Base-by-base conservation (phyloP, 2,797 vertebrate species). In the Vespertilio murinus region DNA sequence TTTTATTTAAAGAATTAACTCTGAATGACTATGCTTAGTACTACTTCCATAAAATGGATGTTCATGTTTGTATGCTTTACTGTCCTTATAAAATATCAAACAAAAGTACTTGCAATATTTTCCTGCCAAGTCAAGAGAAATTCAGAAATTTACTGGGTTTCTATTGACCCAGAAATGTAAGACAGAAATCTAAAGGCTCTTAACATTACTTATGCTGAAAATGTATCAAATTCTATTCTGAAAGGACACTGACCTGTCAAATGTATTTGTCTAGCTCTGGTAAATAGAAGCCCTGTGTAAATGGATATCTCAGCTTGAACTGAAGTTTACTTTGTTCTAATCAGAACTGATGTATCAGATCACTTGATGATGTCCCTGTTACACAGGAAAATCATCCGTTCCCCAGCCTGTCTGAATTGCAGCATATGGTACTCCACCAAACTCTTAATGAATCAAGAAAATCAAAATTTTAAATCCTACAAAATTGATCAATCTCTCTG, bases 301-400 rank as follows among this genome's bases (percentile, higher is more conserved):
- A 74, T 94, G 23, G 97, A 93, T 97, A 97, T 79, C 56, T 96
- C 88, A 12, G 2, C 94, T 96, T 95, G 69, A 67, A 94, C 77
- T 97, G 83, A 87, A 97, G 90, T 65, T 96, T 88, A 85, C 59
- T 97, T 97, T 97, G 94, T 90, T 98, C 89, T 97, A 96, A 97
- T 94, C 95, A 95, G 70, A 91, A 91, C 84, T 96, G 95, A 94
- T 96, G 89, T 96, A 97, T 98, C 97, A 96, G 67, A 90, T 97
- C 83, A 92, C 87, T 97, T 96, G 95, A 49, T 91, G 69, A 91
- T 92, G 61, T 91, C 94, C 93, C 92, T 61, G 71, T 90, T 86
- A 92, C 42, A 79, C 35, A 88, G 42, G 79, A 93, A 61, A 97
- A 92, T 86, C 96, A 94, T 10, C 47, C n/a, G 25, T 88, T 90